Evolutionary conservation across 2,888 invertebrate genomes (phyloP).

Genomic region (Calameuta pallipes): DNA sequence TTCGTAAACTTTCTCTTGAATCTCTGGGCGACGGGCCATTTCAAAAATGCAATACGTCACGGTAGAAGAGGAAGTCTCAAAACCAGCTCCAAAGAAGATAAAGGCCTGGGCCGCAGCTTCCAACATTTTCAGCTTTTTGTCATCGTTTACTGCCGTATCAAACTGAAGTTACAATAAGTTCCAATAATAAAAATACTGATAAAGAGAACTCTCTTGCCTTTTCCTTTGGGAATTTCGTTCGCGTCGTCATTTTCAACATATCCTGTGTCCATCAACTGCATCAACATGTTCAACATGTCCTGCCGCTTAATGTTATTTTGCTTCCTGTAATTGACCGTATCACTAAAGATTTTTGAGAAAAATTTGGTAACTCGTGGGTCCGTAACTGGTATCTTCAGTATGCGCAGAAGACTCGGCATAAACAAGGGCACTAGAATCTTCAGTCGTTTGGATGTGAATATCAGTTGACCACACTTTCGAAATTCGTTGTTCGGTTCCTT

Average conservation of each 20-base stretch:
- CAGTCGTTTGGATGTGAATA: constrained; percentile 15
- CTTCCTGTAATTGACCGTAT: constrained; percentile 27
- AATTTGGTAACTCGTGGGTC: constrained; percentile 23
- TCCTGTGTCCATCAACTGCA: constrained; percentile 32
- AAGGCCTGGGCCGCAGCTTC: constrained; percentile 71
- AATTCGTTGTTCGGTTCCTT: constrained; percentile 58
- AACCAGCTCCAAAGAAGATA: constrained; percentile 73
- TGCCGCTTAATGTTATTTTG: constrained; percentile 29
- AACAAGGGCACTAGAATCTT: not conserved
- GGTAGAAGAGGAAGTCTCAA: constrained; percentile 74
- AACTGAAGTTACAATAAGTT: no score
- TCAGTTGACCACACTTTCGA: constrained; percentile 31
- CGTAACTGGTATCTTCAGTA: not conserved
- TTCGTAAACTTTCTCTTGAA: constrained; percentile 68
- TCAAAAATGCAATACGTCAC: constrained; percentile 71
- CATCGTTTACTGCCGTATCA: not conserved
- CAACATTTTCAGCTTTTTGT: constrained; percentile 52
- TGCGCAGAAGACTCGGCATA: not conserved
- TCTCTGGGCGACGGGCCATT: constrained; percentile 68
- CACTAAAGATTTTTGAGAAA: constrained; percentile 29
- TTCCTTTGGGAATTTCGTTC: no score
- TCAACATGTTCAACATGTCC: constrained; percentile 40
- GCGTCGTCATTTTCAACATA: constrained; percentile 12
- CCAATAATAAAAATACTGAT: no score
- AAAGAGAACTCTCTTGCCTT: no score